Percentiles rank a stretch among this genome's conserved stretches.
phyloP scores from a whole-genome alignment of 2,113 vertebrate species.

The Neogobius melanostomus region DNA sequence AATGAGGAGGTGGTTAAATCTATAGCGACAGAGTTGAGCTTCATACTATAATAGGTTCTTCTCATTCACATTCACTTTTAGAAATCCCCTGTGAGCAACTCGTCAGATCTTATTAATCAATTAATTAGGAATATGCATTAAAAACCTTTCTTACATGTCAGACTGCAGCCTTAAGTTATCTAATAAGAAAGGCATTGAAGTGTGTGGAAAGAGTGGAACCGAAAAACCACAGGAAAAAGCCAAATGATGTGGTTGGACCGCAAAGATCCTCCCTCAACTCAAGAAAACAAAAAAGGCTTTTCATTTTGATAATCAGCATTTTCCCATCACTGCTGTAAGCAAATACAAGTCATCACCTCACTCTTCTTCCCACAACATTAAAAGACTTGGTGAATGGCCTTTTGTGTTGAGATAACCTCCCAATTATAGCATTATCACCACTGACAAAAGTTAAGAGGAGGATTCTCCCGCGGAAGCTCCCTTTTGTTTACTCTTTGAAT shows the following conservation, averaged over 20 bases:
- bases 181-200: slow-evolving; percentile 33
- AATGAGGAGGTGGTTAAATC: slow-evolving; percentile 11
- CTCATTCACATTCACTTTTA: slow-evolving; percentile 55
- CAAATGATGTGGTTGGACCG: slow-evolving; percentile 56
- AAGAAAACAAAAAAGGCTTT: slow-evolving; percentile 41
- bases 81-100: slow-evolving; percentile 46
- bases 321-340: slow-evolving; percentile 41
- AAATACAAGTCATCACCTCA: slow-evolving; percentile 55
- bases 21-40: slow-evolving; percentile 24
- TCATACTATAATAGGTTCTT: slow-evolving; percentile 7
- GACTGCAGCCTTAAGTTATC: slow-evolving; percentile 36
- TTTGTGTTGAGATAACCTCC: slow-evolving; percentile 52
- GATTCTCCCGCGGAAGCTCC: slow-evolving; percentile 39
- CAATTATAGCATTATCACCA: slow-evolving; percentile 72
- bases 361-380: slow-evolving; percentile 49
- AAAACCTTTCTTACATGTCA: slow-evolving; percentile 35
- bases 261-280: slow-evolving; percentile 51
- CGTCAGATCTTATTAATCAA: slow-evolving; percentile 62
- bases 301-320: slow-evolving; percentile 69
- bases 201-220: slow-evolving; percentile 10
- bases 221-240: slow-evolving; percentile 43
- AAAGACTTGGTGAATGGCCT: slow-evolving; percentile 57
- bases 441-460: slow-evolving; percentile 37
- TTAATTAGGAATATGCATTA: slow-evolving; percentile 55
- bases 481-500: slow-evolving; percentile 39